Evolutionary conservation across 2,113 vertebrate species (phyloP).

Genomic region (Clupea harengus): DNA sequence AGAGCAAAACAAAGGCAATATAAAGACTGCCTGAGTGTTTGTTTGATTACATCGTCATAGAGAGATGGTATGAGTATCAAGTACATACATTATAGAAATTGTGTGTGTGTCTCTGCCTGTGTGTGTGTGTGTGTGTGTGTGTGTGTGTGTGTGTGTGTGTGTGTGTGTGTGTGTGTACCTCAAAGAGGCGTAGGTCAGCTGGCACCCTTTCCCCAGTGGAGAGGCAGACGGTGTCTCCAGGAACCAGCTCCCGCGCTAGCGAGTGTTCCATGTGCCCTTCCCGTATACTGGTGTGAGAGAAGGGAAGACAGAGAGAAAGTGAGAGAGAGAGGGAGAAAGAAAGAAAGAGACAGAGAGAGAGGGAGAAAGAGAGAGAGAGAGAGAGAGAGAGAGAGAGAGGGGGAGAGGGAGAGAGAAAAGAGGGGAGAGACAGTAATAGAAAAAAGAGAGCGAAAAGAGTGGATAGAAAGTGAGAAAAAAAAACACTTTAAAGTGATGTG

Average conservation of each 20-base stretch:
- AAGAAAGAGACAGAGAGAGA: neutral
- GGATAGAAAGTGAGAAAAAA: neutral
- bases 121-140: neutral
- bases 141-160: neutral
- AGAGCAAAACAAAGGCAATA: neutral
- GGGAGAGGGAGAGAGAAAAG: neutral
- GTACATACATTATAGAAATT: too few relatives aligned
- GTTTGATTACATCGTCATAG: neutral
- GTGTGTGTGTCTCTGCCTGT: neutral
- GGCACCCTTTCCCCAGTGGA: constrained; percentile 94
- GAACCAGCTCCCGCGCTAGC: constrained; percentile 91
- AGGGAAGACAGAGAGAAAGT: neutral
- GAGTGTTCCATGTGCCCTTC: constrained; percentile 87
- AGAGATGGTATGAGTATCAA: too few relatives aligned
- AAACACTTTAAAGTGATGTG: neutral
- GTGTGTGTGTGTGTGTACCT: constrained; percentile 70
- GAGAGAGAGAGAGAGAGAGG: neutral
- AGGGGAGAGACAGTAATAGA: neutral
- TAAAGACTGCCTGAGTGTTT: neutral
- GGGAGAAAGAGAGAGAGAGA: neutral
- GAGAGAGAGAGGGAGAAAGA: neutral
- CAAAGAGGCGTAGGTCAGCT: constrained; percentile 90
- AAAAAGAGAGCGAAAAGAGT: neutral
- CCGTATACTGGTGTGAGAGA: constrained; percentile 72
- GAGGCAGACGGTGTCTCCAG: constrained; percentile 93